A percentile compares a stretch with the other conserved stretches of the same genome.
phyloP scores from a whole-genome alignment of 1,140 invertebrate species.

The Bombus pyrosoma region DNA sequence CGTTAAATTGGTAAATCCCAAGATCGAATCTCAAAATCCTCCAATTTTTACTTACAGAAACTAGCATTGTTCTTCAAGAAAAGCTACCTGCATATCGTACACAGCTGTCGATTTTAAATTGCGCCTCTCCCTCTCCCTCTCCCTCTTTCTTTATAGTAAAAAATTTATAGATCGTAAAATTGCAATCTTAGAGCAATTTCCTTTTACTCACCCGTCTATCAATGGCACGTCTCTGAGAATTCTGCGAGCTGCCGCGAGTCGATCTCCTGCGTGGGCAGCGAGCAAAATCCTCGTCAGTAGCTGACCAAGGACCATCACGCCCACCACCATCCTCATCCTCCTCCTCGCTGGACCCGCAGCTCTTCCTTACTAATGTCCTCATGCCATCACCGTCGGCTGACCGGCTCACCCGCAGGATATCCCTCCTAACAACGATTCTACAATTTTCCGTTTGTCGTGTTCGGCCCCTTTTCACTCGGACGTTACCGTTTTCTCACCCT shows the following conservation, averaged over 20 bases:
- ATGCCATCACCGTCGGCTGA: constrained; percentile 77
- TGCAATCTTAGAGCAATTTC: neutral
- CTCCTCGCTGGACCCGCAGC: constrained; percentile 79
- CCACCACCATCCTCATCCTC: constrained; percentile 82
- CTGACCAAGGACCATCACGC: constrained; percentile 81
- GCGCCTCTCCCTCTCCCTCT: too few species aligned
- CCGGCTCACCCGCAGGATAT: constrained; percentile 60
- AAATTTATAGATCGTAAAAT: too few species aligned
- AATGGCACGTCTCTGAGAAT: constrained; percentile 80
- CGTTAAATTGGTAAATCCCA: too few species aligned
- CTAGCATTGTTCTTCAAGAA: too few species aligned
- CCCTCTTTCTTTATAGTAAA: too few species aligned
- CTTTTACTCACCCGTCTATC: constrained; percentile 78
- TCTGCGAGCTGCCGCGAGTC: constrained; percentile 79
- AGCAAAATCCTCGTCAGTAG: constrained; percentile 79
- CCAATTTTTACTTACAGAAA: too few species aligned
- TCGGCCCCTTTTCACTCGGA: neutral
- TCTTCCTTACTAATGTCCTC: constrained; percentile 79
- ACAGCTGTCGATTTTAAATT: too few species aligned
- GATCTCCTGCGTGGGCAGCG: constrained; percentile 79
- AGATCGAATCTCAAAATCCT: too few species aligned
- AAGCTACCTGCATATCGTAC: too few species aligned
- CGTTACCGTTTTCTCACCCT: neutral
- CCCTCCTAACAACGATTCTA: constrained; percentile 36
- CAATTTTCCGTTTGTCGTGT: neutral